A percentile compares a stretch with the other conserved stretches of the same genome.
Evolutionary conservation across 1,140 invertebrate genomes (phyloP).

Genomic region (Lethrus apterus): DNA sequence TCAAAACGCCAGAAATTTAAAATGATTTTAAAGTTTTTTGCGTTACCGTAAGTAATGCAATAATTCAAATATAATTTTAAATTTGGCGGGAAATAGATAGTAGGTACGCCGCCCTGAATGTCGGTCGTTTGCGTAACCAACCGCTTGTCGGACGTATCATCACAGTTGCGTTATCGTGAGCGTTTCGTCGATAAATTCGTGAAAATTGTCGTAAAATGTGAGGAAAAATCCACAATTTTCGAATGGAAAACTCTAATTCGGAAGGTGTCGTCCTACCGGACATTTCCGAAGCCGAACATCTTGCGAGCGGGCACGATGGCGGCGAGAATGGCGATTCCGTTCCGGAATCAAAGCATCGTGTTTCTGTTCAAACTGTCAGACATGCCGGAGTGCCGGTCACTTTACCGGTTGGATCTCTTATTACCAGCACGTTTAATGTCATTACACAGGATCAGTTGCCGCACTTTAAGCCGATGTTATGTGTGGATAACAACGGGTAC

Average conservation of each 20-base stretch:
- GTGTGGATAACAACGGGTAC: conserved; percentile 73
- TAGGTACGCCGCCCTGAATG: conserved; percentile 15
- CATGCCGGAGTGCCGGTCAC: conserved; percentile 62
- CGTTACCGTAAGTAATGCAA: too few relatives aligned
- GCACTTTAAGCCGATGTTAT: conserved; percentile 74
- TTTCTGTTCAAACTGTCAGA: conserved; percentile 42
- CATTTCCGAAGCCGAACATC: conserved; percentile 56
- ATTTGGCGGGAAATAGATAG: conserved; percentile 13
- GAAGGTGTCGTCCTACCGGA: conserved; percentile 60
- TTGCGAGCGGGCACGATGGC: conserved; percentile 52
- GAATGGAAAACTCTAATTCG: conserved; percentile 50
- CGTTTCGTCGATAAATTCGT: conserved; percentile 8
- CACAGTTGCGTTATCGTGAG: background rate
- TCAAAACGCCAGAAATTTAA: too few relatives aligned
- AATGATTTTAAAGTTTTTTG: too few relatives aligned
- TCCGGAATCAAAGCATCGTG: conserved; percentile 41
- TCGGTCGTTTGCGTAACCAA: conserved; percentile 19
- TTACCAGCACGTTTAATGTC: conserved; percentile 75
- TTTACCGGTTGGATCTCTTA: conserved; percentile 69
- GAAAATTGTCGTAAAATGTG: conserved; percentile 11
- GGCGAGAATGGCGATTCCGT: conserved; percentile 37
- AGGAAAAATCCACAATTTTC: conserved; percentile 21
- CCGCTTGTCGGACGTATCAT: conserved; percentile 14
- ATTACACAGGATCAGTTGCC: conserved; percentile 75
- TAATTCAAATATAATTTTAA: too few relatives aligned